These are phyloP conservation scores for Philonicus albiceps DNA, from an alignment of 2,888 invertebrate species.

Conservation along the genomic window DNA sequence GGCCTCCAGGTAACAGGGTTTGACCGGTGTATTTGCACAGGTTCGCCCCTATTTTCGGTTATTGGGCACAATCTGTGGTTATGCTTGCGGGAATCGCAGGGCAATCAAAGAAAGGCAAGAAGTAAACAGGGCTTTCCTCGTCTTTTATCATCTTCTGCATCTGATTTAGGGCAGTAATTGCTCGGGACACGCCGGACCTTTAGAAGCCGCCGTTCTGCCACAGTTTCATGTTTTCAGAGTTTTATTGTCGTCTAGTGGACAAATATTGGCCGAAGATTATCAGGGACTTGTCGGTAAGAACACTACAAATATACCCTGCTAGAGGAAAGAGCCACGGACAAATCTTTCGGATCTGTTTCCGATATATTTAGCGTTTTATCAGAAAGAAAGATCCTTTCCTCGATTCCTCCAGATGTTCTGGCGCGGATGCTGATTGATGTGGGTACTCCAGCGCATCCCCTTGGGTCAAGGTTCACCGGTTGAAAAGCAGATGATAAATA, in stretches of 20 bases:
- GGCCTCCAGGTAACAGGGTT: slow-evolving; percentile 22
- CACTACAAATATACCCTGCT: background rate
- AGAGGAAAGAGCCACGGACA: background rate
- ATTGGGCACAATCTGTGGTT: slow-evolving; percentile 29
- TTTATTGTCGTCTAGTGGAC: slow-evolving; percentile 38
- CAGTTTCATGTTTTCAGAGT: background rate
- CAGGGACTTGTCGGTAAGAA: background rate
- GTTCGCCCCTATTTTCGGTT: slow-evolving; percentile 31
- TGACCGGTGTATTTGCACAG: slow-evolving; percentile 35
- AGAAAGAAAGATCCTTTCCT: background rate
- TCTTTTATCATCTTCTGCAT: slow-evolving; percentile 4
- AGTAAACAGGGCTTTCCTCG: slow-evolving; percentile 2
- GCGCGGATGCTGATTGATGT: slow-evolving; percentile 18
- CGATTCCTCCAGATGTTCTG: slow-evolving; percentile 19
- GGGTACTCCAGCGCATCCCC: background rate
- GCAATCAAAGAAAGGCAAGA: background rate
- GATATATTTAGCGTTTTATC: slow-evolving; percentile 6
- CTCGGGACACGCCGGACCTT: background rate
- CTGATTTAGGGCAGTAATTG: slow-evolving; percentile 29
- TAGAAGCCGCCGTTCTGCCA: slow-evolving; percentile 27
- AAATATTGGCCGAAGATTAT: slow-evolving; percentile 29
- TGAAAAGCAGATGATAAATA: slow-evolving; percentile 14
- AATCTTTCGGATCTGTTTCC: background rate
- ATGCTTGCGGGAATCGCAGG: background rate
- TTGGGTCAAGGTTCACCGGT: background rate